These are phyloP conservation scores for Ceratotherium simum DNA, from an alignment of 2,113 vertebrate species.

Conservation along the genomic window DNA sequence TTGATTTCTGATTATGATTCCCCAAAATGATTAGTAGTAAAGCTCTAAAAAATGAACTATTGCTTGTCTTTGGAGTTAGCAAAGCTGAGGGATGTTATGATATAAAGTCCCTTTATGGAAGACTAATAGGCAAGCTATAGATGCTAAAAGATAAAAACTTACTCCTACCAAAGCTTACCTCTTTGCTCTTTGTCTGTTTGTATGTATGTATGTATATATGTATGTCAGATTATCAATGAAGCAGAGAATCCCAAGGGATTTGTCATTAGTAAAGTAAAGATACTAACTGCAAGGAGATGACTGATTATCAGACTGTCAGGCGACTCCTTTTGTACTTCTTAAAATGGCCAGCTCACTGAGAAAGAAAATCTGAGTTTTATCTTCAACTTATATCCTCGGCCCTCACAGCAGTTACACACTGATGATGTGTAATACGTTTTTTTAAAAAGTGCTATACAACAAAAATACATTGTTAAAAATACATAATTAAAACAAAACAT, in stretches of 20 bases:
- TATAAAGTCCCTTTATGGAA: background rate
- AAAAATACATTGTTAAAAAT: constrained; percentile 22
- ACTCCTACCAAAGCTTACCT: background rate
- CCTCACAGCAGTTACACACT: background rate
- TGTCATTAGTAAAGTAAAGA: background rate
- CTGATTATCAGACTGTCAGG: background rate
- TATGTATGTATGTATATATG: background rate
- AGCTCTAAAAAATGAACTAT: background rate
- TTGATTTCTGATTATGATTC: background rate
- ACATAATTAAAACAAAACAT: constrained; percentile 21
- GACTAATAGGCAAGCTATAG: background rate
- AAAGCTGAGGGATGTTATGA: background rate
- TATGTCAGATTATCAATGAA: background rate
- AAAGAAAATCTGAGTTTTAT: constrained; percentile 5
- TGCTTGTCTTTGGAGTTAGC: background rate
- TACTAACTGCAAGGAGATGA: constrained; percentile 1
- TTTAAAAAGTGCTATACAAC: background rate
- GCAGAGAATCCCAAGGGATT: background rate
- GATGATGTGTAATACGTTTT: background rate
- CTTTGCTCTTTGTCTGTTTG: background rate
- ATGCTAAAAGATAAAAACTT: constrained; percentile 5
- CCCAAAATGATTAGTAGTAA: background rate
- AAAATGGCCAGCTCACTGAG: constrained; percentile 10
- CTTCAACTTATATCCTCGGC: background rate
- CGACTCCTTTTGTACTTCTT: background rate